Evolutionary conservation across 2,797 vertebrate species (phyloP), one percentile per base, ranked within the genome.

Genomic region (Ctenopoma kingsleyae): DNA sequence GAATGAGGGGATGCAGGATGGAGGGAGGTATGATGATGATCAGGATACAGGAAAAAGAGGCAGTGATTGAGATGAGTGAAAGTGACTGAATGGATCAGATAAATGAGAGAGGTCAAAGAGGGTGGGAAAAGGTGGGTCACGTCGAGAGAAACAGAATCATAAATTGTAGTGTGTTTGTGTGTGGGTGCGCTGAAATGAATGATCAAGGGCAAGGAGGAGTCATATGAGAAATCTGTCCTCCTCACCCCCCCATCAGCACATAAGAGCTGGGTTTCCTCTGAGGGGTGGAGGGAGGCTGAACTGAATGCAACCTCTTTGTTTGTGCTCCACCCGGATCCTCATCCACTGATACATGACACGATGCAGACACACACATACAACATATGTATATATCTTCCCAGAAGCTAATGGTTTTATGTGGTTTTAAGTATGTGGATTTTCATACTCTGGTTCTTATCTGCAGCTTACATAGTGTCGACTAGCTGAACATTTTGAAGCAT

Each of bases 231-330:
- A 56, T 73, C 51, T 72, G 35, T 36, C 59, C 57, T 74, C 53
- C 19, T 38, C 43, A 50, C 52, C 55, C 54, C 55, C 17, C 60
- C 56, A 63, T 68, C 40, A 68, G 53, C 38, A 55, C 16, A 13
- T 78, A 58, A 60, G 69, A 81, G 73, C 62, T 67, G 46, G 20
- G 60, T 52, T 61, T 74, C 75, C 71, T 81, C 53, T n/a, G 61
- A 5, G 27, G 27, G 27, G 27, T 5, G 69, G 59, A 55, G 53
- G 11, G 13, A 20, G 4, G 38, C 38, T 40, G 38, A 49, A 43
- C 55, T 81, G 59, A 85, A 83, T 78, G 77, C 59, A 16, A 85
- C 59, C 52, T 84, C 82, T 87, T 87, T 86, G 85, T 88, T 53
- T 82, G 44, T 67, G 48, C 41, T 59, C 57, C 56, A 71, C 56